These are phyloP conservation scores for Limnephilus auricula DNA, from an alignment of 2,888 invertebrate species.

Conservation along the genomic window DNA sequence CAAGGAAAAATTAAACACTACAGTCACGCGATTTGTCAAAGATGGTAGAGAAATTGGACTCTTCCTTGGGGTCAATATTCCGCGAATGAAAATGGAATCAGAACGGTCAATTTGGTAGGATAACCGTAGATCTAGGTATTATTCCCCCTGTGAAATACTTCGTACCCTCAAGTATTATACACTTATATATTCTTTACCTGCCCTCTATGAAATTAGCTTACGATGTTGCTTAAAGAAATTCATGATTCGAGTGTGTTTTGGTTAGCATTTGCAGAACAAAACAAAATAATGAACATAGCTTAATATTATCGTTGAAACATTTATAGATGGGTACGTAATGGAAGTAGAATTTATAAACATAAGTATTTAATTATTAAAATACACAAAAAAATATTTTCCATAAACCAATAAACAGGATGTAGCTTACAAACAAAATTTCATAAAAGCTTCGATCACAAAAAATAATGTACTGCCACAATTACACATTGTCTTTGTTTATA, in stretches of 20 bases:
- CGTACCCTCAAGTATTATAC: background rate
- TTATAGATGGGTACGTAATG: background rate
- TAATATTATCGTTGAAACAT: background rate
- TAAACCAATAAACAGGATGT: background rate
- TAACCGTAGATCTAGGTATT: background rate
- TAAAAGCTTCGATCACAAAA: background rate
- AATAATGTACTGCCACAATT: background rate
- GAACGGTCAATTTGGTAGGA: background rate
- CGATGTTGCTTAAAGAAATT: background rate
- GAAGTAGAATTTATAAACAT: no score
- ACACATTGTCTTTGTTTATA: background rate
- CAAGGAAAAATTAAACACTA: slow-evolving; percentile 25
- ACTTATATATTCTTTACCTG: background rate
- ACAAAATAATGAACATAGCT: background rate
- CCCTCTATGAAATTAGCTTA: background rate
- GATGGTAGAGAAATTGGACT: slow-evolving; percentile 27
- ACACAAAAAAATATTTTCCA: background rate
- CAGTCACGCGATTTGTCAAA: slow-evolving; percentile 38
- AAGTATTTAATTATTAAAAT: no score
- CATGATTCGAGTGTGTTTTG: background rate
- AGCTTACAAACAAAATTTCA: background rate
- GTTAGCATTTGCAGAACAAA: background rate
- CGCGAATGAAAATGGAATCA: background rate
- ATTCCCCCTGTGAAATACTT: background rate
- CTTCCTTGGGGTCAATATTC: slow-evolving; percentile 21